These are phyloP conservation scores for Celastrina argiolus DNA, from an alignment of 2,888 invertebrate species.

Conservation along the genomic window DNA sequence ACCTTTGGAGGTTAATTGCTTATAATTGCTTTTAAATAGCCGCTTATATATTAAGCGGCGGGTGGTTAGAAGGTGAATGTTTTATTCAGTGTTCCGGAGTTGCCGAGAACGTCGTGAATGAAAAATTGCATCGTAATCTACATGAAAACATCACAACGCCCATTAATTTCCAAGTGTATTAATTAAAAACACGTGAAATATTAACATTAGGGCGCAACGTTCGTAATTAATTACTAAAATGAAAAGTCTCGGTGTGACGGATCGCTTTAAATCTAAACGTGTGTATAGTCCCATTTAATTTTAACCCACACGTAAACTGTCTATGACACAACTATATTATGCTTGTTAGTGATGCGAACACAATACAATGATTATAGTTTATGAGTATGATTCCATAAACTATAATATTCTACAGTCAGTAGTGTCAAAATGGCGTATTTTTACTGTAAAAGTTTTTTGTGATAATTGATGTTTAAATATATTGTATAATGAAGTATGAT, in stretches of 20 bases:
- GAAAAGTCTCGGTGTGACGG: constrained; percentile 15
- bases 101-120: background rate
- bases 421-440: too few relatives aligned
- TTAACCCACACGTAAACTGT: too few relatives aligned
- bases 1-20: background rate
- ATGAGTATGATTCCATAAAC: too few relatives aligned
- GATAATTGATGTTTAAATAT: too few relatives aligned
- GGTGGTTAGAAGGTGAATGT: background rate
- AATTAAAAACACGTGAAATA: background rate
- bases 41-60: background rate
- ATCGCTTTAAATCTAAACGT: constrained; percentile 24
- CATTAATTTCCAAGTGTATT: constrained; percentile 8
- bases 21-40: background rate
- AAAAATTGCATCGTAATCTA: constrained; percentile 11
- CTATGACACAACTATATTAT: too few relatives aligned
- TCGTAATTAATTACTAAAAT: constrained; percentile 4
- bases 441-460: too few relatives aligned
- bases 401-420: too few relatives aligned
- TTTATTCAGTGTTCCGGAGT: constrained; percentile 5
- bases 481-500: too few relatives aligned
- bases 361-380: too few relatives aligned
- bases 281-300: too few relatives aligned
- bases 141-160: constrained; percentile 4
- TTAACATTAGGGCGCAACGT: background rate
- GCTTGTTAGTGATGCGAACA: too few relatives aligned